A percentile compares a stretch with the other conserved stretches of the same genome.
These are phyloP conservation scores for Protomyctophum bolini DNA, from an alignment of 2,113 vertebrate species.

Conservation along the genomic window DNA sequence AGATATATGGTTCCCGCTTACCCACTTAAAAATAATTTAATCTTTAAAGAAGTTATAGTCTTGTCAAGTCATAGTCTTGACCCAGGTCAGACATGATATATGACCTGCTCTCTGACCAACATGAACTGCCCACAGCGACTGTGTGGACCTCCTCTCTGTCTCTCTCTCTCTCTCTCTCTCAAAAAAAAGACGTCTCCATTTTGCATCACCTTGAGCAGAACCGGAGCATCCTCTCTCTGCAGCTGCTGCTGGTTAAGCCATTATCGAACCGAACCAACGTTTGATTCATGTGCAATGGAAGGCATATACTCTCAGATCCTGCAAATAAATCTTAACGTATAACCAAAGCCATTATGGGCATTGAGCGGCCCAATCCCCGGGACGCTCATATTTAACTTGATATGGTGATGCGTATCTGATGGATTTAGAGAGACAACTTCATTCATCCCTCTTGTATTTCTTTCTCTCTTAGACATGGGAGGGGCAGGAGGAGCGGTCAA, in stretches of 20 bases:
- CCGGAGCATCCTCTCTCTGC: neutral
- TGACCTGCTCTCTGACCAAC: neutral
- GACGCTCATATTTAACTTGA: constrained; percentile 22
- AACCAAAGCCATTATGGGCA: constrained; percentile 13
- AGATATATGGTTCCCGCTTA: neutral
- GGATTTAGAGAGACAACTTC: constrained; percentile 11
- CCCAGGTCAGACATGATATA: neutral
- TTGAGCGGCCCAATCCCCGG: neutral
- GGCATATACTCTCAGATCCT: neutral
- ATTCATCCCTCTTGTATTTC: constrained; percentile 16
- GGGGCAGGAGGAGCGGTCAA: neutral
- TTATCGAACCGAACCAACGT: constrained; percentile 24
- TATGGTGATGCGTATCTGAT: constrained; percentile 11
- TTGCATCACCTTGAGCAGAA: neutral
- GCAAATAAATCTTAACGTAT: constrained; percentile 18
- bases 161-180: no score
- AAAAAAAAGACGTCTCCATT: neutral
- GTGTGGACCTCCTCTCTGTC: neutral
- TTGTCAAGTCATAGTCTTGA: neutral
- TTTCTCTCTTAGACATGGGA: constrained; percentile 1
- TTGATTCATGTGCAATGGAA: constrained; percentile 23
- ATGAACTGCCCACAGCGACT: neutral
- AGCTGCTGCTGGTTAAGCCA: constrained; percentile 19
- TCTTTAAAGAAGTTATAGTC: neutral
- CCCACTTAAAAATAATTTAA: neutral